phyloP scores from a whole-genome alignment of 64 coral and sea anemone genomes.

The Montipora sp. region DNA sequence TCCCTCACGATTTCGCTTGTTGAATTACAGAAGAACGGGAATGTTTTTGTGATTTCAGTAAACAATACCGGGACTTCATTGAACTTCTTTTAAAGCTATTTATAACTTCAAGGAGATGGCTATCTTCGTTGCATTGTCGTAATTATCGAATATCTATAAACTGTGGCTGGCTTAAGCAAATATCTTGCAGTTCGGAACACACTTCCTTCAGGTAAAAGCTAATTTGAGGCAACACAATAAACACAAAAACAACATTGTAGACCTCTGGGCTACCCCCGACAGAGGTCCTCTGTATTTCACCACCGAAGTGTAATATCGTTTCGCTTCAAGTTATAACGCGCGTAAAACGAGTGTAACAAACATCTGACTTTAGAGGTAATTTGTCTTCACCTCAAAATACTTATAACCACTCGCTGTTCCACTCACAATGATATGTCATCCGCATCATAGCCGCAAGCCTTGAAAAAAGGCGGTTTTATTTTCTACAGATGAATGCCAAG shows the following conservation, averaged over 20 bases:
- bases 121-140: neutral
- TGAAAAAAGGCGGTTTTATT: neutral
- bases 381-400: no score
- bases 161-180: neutral
- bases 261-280: neutral
- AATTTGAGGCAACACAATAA: neutral
- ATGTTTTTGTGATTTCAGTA: neutral
- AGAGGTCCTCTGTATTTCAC: neutral
- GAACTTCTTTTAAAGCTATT: neutral
- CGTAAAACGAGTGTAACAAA: neutral
- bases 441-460: neutral
- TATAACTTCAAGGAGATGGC: neutral
- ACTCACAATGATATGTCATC: neutral
- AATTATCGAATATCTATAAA: neutral
- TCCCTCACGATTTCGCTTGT: neutral
- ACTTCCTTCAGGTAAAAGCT: conserved; percentile 10
- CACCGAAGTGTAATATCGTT: conserved; percentile 27
- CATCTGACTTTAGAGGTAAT: neutral
- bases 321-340: neutral
- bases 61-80: conserved; percentile 2
- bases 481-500: neutral
- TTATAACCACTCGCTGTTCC: no score
- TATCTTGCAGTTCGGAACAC: neutral
- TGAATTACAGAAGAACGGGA: neutral
- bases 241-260: neutral